Percentiles rank a stretch among this genome's conserved stretches.
Conservation (phyloP, 2,113 vertebrate species). For the Laticauda laticaudata region DNA sequence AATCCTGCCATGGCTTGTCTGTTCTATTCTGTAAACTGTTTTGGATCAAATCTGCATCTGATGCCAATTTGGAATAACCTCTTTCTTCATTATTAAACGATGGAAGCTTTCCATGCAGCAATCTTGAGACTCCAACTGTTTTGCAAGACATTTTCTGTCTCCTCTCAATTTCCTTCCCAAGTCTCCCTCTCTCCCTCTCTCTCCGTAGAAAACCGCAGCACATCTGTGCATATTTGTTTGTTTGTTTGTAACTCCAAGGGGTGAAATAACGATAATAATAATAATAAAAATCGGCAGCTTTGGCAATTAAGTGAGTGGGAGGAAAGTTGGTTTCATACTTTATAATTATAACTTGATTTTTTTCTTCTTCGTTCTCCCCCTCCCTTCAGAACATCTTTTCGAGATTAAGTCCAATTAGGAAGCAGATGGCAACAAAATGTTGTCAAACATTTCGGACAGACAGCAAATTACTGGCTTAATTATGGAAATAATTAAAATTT, state of each 20-base stretch:
- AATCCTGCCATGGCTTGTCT: neutral
- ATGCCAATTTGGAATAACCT: neutral
- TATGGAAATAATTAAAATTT: slow-evolving; percentile 79
- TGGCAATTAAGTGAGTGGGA: neutral
- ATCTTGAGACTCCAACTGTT: neutral
- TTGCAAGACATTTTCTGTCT: slow-evolving; percentile 1
- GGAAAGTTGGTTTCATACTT: slow-evolving; percentile 44
- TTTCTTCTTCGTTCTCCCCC: no score
- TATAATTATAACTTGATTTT: slow-evolving; percentile 62
- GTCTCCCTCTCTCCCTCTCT: slow-evolving; percentile 11
- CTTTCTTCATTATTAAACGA: neutral
- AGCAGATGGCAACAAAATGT: slow-evolving; percentile 75
- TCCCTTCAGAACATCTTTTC: slow-evolving; percentile 65
- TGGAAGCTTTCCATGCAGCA: neutral
- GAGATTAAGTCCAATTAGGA: slow-evolving; percentile 75
- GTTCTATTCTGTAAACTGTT: neutral
- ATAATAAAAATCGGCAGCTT: slow-evolving; percentile 36
- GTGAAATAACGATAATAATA: slow-evolving; percentile 13
- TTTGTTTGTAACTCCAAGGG: neutral
- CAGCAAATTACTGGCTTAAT: slow-evolving; percentile 74
- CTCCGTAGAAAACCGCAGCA: slow-evolving; percentile 15
- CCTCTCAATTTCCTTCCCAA: neutral
- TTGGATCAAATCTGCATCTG: neutral
- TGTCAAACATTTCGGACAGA: slow-evolving; percentile 71
- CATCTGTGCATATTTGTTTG: slow-evolving; percentile 7